Evolutionary conservation across 2,797 vertebrate species (phyloP), one percentile per base, ranked within the genome.

Genomic region (Scleropages formosus): DNA sequence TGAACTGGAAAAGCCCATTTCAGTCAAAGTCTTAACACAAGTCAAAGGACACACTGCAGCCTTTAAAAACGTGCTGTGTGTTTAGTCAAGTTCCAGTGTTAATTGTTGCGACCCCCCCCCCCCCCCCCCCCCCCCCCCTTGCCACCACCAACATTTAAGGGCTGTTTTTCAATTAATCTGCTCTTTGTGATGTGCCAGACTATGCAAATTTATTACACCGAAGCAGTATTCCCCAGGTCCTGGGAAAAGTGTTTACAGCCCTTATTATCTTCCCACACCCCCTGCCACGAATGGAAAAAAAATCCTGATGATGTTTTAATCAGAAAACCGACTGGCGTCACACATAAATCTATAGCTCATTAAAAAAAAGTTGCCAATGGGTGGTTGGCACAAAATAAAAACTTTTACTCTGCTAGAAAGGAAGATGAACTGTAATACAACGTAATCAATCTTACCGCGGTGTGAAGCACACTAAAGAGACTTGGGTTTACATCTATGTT

Each of bases 161-260:
- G 90, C 91, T 85, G 75, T 90, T 89, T 95, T 97, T 96, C 93
- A 96, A 95, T 98, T 98, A 98, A 98, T 98, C 95, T 95, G 94
- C 89, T 91, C 93, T 96, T 98, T 92, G 96, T 96, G 94, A 94
- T 82, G 88, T 89, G 91, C 94, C 93, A 95, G 94, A 94, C 94
- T 97, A 97, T 99, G 96, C 95, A 97, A 97, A 98, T 98, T 90
- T 95, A 94, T 96, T 94, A 94, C 94, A 94, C 93, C 93, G 92
- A 91, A 89, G 93, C 92, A 91, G 93, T 93, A 92, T 94, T 95
- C 92, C 92, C 81, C 89, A 89, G 91, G 93, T 95, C 91, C 90
- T 96, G 93, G 94, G 93, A 95, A 96, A 72, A 72, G 92, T 90
- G 88, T 95, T 95, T 95, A 96, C 93, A 95, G 94, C 93, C 92